Evolutionary conservation across 2,113 vertebrate genomes (phyloP).

Genomic region (Macaca fascicularis): DNA sequence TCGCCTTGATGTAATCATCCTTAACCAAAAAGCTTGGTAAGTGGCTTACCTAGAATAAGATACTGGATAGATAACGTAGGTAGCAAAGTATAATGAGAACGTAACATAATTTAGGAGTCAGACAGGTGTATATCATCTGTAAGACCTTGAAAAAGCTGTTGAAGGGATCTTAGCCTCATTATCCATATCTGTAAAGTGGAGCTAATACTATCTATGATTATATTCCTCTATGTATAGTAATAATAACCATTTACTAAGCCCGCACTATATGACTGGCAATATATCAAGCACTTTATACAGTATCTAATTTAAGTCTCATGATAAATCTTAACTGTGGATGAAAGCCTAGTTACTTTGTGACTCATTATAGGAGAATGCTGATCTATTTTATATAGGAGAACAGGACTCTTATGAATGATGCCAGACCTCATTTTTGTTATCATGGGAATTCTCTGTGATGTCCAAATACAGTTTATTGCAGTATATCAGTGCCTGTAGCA

Average conservation of each 20-base stretch:
- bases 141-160: constrained; percentile 43
- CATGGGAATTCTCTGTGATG: background rate
- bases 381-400: background rate
- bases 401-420: background rate
- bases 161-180: background rate
- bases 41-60: background rate
- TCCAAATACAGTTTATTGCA: background rate
- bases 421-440: constrained; percentile 20
- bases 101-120: background rate
- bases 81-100: background rate
- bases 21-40: background rate
- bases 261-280: background rate
- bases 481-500: background rate
- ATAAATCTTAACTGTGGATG: constrained; percentile 35
- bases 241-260: constrained; percentile 9
- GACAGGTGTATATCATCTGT: background rate
- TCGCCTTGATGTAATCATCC: background rate
- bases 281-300: constrained; percentile 16
- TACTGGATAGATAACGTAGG: background rate
- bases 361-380: background rate
- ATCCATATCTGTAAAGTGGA: background rate
- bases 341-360: background rate
- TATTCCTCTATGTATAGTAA: constrained; percentile 33
- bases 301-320: constrained; percentile 40
- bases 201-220: background rate